Conservation (phyloP, 1,140 invertebrate species). For the Drosophila ogumai region DNA sequence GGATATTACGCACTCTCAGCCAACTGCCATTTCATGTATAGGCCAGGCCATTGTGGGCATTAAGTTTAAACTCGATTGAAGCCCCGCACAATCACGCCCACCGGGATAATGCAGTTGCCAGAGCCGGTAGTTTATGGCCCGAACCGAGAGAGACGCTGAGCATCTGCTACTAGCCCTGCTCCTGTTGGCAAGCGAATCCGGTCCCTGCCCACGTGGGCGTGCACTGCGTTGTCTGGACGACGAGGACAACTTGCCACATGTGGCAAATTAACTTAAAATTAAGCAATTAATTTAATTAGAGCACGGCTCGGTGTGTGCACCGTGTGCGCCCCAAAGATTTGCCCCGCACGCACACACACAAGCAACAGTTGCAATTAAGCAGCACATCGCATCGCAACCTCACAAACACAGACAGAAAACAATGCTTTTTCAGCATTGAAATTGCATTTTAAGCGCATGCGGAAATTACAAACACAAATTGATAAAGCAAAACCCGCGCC, state of each 20-base stretch:
- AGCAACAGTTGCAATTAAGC: slow-evolving; percentile 73
- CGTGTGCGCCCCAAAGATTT: slow-evolving; percentile 57
- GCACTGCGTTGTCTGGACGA: slow-evolving; percentile 34
- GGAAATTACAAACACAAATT: slow-evolving; percentile 78
- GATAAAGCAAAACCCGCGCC: slow-evolving; percentile 27
- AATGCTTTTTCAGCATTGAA: slow-evolving; percentile 42
- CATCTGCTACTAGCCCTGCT: slow-evolving; percentile 11
- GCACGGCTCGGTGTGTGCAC: slow-evolving; percentile 19
- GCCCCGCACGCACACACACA: slow-evolving; percentile 35
- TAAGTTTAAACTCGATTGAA: slow-evolving; percentile 17
- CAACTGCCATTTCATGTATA: slow-evolving; percentile 11
- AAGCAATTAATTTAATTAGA: slow-evolving; percentile 83
- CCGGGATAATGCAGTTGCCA: slow-evolving; percentile 43
- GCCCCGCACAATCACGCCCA: slow-evolving; percentile 19
- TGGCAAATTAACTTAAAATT: slow-evolving; percentile 83
- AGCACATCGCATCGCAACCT: background rate
- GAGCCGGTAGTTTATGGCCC: slow-evolving; percentile 55
- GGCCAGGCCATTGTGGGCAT: slow-evolving; percentile 1
- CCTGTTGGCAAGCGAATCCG: slow-evolving; percentile 4
- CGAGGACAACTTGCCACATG: slow-evolving; percentile 71
- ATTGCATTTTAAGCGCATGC: slow-evolving; percentile 55
- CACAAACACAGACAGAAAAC: background rate
- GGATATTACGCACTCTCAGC: background rate
- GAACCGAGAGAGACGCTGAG: slow-evolving; percentile 47
- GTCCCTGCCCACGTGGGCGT: slow-evolving; percentile 54